Evolutionary conservation across 2,113 vertebrate genomes (phyloP), one percentile per base, ranked within the genome.

Genomic region (Pontoporia blainvillei): DNA sequence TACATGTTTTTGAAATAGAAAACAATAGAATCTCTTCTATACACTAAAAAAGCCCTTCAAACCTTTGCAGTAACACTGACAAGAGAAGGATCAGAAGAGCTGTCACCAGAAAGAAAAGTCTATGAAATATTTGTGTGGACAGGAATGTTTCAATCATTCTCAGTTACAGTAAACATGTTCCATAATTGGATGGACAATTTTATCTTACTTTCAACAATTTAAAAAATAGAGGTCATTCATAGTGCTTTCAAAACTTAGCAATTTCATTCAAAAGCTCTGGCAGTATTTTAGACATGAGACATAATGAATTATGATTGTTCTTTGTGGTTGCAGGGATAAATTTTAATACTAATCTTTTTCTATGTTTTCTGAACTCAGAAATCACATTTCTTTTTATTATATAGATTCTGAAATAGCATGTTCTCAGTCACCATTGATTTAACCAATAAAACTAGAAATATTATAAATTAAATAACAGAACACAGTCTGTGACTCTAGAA

Each of bases 301-400:
- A 82, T 11, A 59, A 54, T 95, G 44, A 93, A 36, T 96, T 86
- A 87, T 36, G 85, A 79, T 27, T 34, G 18, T 66, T 73, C 6
- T 2, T 15, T 41, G 13, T 62, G 14, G n/a, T 85, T 83, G 29
- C n/a, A 82, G 20, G 13, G 39, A 67, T 36, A 86, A 2, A 82
- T 67, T 93, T 91, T 57, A 87, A 90, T 39, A 86, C 36, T 84
- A 57, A 79, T 49, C 15, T 87, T 87, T 78, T 67, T 0, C 23
- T 75, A 41, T 73, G 20, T 44, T 96, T 83, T 76, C 21, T 86
- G 41, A 94, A 92, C 29, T 85, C 66, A 67, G 31, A 90, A 96
- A 75, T 82, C 11, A 62, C 2, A 82, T 64, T 9, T 41, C 7
- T 46, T 95, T 84, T 83, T 41, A 41, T 79, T 59, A 41, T 57